A percentile compares a stretch with the other conserved stretches of the same genome.
Conservation (phyloP, 2,113 vertebrate species). For the Polypterus senegalus region DNA sequence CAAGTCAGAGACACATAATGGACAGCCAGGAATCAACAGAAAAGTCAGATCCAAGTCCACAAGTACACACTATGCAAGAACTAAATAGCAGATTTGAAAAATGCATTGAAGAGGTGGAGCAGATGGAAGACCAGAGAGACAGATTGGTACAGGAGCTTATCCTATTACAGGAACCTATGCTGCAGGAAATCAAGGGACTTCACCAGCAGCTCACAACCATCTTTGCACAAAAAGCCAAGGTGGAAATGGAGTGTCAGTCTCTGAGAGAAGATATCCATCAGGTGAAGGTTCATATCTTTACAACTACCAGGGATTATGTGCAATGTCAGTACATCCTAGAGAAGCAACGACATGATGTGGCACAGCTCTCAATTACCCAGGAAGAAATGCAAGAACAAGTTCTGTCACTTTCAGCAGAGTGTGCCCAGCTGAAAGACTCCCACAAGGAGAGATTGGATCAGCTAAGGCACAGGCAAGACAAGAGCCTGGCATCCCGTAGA, state of each 20-base stretch:
- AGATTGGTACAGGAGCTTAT: slow-evolving; percentile 62
- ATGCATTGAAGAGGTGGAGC: slow-evolving; percentile 66
- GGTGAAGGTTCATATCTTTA: slow-evolving; percentile 70
- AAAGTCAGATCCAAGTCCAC: background rate
- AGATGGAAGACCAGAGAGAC: slow-evolving; percentile 59
- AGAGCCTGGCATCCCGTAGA: slow-evolving; percentile 32
- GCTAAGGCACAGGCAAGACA: slow-evolving; percentile 40
- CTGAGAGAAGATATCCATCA: slow-evolving; percentile 60
- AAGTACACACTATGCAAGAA: slow-evolving; percentile 30
- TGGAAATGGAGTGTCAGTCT: slow-evolving; percentile 66
- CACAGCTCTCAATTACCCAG: slow-evolving; percentile 44
- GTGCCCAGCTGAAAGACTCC: slow-evolving; percentile 44
- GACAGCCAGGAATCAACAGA: slow-evolving; percentile 15
- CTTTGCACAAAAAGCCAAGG: slow-evolving; percentile 58
- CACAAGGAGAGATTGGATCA: slow-evolving; percentile 55
- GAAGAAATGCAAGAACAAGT: slow-evolving; percentile 55
- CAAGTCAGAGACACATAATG: too few relatives aligned
- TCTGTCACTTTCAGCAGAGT: slow-evolving; percentile 56
- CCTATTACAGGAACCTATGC: slow-evolving; percentile 53
- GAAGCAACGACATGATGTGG: slow-evolving; percentile 54
- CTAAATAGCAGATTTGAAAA: slow-evolving; percentile 49
- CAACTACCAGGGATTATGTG: slow-evolving; percentile 65
- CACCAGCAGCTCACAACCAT: slow-evolving; percentile 59
- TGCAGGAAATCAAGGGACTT: slow-evolving; percentile 52
- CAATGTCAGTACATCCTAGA: slow-evolving; percentile 66